phyloP scores from a whole-genome alignment of 2,113 vertebrate species.

The Tragelaphus buxtoni region DNA sequence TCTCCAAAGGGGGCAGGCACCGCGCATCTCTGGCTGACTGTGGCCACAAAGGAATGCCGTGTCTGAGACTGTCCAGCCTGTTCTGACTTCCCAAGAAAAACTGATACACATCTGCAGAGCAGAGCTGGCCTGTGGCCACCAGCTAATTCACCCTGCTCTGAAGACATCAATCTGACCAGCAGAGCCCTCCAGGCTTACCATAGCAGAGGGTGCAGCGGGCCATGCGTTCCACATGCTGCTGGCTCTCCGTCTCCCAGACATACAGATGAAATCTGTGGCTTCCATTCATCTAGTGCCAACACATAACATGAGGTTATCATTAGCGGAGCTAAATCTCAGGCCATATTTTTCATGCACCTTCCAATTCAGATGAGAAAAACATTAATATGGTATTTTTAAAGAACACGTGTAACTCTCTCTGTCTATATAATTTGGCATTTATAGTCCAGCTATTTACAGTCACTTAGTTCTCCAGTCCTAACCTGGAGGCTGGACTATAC shows the following conservation, averaged over 20 bases:
- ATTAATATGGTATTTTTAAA: neutral
- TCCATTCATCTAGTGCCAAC: conserved; percentile 82
- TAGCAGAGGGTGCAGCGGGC: conserved; percentile 85
- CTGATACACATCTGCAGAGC: neutral
- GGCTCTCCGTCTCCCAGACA: conserved; percentile 74
- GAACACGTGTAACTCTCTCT: neutral
- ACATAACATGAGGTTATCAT: neutral
- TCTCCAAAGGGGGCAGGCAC: neutral
- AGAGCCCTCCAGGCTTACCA: conserved; percentile 77
- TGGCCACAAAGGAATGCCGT: neutral
- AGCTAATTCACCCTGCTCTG: neutral
- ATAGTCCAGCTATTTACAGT: neutral
- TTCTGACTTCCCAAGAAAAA: conserved; percentile 40
- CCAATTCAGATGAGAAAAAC: neutral
- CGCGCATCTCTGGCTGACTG: neutral
- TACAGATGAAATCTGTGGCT: conserved; percentile 76
- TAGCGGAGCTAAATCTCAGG: neutral
- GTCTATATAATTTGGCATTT: neutral
- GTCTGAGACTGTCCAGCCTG: neutral
- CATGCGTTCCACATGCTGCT: conserved; percentile 62
- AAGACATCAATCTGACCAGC: neutral
- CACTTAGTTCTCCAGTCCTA: neutral
- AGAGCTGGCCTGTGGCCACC: neutral
- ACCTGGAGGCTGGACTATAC: neutral
- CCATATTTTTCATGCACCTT: neutral